Base-by-base conservation (phyloP, 2,797 vertebrate species). In the Psittacula echo region DNA sequence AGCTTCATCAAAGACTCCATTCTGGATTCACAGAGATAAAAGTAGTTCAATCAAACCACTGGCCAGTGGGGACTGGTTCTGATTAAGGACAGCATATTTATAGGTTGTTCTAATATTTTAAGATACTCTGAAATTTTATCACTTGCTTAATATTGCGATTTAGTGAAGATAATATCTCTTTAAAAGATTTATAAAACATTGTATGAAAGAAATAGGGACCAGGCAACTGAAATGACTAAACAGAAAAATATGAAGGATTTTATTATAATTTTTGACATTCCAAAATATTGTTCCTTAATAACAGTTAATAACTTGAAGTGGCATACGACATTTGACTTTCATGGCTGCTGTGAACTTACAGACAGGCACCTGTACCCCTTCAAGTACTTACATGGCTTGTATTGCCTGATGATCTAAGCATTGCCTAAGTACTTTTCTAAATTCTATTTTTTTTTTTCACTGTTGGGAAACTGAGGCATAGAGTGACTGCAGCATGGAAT, bases 41-140 rank as follows among this genome's bases (percentile, higher is more conserved):
- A 93, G 41, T n/a, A 85, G 44, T 82, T 95, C 80, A 81, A 18
- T 87, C 67, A 94, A 85, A 80, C 87, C 32, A 71, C 39, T 92
- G 62, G 62, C 93, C 78, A 45, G 37, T 65, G 22, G 65, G 67
- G n/a, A 65, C 74, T 80, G 53, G 37, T 90, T 88, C 82, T 95
- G 71, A 90, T 91, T 79, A 76, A 82, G 51, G 30, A 45, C 58
- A 78, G n/a, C 27, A 23, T 68, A 62, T 93, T 84, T 90, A 70
- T 91, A 88, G 30, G 11, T 85, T 80, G n/a, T 53, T 71, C 48
- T 90, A 87, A 93, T 91, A 0, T 0, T 83, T 87, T 80, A 62
- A 68, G 34, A 72, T 56, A 68, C 39, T 65, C 64, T 78, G 41
- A 93, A 80, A 62, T 83, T 51, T 80, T 90, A 77, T 82, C 5